phyloP scores from a whole-genome alignment of 2,888 invertebrate genomes.

The Tromatobia lineatoria region DNA sequence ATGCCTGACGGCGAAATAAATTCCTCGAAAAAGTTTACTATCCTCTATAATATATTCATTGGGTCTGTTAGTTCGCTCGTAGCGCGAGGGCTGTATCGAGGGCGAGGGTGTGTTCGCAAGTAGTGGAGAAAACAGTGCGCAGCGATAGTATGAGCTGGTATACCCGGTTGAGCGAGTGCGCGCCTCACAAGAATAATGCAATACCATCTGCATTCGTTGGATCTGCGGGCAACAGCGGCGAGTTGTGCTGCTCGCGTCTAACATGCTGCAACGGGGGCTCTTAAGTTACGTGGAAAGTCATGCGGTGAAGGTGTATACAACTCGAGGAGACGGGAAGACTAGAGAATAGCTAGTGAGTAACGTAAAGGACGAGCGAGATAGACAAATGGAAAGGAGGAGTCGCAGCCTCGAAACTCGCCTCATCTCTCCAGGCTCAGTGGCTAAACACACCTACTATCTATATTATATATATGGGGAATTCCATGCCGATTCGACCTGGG shows the following conservation, averaged over 20 bases:
- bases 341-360: slow-evolving; percentile 16
- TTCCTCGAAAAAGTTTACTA: background rate
- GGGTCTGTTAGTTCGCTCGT: background rate
- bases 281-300: slow-evolving; percentile 38
- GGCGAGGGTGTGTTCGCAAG: slow-evolving; percentile 52
- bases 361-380: slow-evolving; percentile 15
- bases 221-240: slow-evolving; percentile 39
- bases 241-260: slow-evolving; percentile 21
- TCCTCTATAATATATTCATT: slow-evolving; percentile 47
- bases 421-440: slow-evolving; percentile 54
- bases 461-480: too few relatives aligned
- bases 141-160: background rate
- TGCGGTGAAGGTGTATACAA: slow-evolving; percentile 10
- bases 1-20: slow-evolving; percentile 13
- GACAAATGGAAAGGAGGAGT: slow-evolving; percentile 63
- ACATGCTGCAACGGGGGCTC: background rate
- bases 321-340: background rate
- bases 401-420: slow-evolving; percentile 60
- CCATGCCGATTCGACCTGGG: too few relatives aligned
- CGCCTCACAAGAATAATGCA: slow-evolving; percentile 69
- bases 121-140: background rate
- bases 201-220: slow-evolving; percentile 69
- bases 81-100: slow-evolving; percentile 15
- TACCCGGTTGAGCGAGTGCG: slow-evolving; percentile 46
- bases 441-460: slow-evolving; percentile 58